Evolutionary conservation across 2,888 invertebrate species (phyloP).

Genomic region (Papilio elwesi): DNA sequence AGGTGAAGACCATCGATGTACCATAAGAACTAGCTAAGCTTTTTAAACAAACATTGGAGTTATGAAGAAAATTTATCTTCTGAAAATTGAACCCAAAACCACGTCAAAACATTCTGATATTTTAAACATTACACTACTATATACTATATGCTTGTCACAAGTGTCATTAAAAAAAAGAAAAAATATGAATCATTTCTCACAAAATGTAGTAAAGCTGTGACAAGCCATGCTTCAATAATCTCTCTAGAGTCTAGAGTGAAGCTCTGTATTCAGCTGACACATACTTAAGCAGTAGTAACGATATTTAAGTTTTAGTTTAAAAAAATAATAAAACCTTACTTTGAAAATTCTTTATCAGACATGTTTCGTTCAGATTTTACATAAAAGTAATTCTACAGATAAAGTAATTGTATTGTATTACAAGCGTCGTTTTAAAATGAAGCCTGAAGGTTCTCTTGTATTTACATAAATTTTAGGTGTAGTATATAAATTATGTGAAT

Average conservation of each 20-base stretch:
- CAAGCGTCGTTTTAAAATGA: too few relatives aligned
- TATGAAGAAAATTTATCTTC: too few relatives aligned
- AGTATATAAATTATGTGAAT: too few relatives aligned
- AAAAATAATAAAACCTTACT: background rate
- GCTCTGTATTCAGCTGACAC: constrained; percentile 9
- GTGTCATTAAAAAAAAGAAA: background rate
- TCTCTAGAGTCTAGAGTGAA: constrained; percentile 13
- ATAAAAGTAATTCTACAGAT: background rate
- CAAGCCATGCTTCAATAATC: constrained; percentile 10
- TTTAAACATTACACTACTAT: too few relatives aligned
- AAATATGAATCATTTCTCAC: constrained; percentile 5
- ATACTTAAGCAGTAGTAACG: constrained; percentile 8
- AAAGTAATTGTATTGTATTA: too few relatives aligned
- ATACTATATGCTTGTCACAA: background rate
- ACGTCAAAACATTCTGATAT: too few relatives aligned
- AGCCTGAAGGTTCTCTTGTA: too few relatives aligned
- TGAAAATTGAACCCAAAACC: too few relatives aligned
- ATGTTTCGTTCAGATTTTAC: background rate
- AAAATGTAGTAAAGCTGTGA: constrained; percentile 3
- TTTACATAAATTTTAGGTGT: too few relatives aligned
- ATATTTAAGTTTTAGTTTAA: constrained; percentile 1
- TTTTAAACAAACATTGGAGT: too few relatives aligned
- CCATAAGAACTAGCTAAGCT: too few relatives aligned
- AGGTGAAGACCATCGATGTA: too few relatives aligned
- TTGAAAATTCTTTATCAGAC: background rate